Conservation (phyloP, 2,888 invertebrate genomes). For the Dynastes tityus region DNA sequence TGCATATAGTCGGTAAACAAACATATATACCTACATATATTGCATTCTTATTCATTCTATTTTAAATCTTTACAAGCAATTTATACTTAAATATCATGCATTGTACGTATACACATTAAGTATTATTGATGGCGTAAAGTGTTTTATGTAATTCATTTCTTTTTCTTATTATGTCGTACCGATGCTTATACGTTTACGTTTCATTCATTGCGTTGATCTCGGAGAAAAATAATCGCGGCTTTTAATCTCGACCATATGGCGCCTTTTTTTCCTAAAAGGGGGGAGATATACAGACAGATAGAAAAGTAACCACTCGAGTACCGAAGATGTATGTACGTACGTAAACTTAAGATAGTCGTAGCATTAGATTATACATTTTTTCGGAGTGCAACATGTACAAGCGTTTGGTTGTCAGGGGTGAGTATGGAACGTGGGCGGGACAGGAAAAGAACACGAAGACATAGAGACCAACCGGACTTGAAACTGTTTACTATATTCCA, state of each 20-base stretch:
- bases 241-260: conserved; percentile 44
- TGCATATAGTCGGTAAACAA: too few species aligned
- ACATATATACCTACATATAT: not conserved
- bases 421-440: conserved; percentile 45
- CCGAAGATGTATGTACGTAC: conserved; percentile 27
- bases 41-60: not conserved
- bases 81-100: conserved; percentile 13
- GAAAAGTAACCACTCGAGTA: conserved; percentile 24
- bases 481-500: conserved; percentile 49
- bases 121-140: conserved; percentile 33
- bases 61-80: not conserved
- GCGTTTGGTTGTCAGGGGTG: conserved; percentile 48
- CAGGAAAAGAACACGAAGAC: conserved; percentile 39
- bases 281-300: not conserved
- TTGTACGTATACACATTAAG: conserved; percentile 26
- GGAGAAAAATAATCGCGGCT: conserved; percentile 31
- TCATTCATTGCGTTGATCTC: conserved; percentile 27
- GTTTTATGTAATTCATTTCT: conserved; percentile 31
- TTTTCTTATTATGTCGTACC: not conserved
- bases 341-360: conserved; percentile 42
- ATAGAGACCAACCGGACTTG: conserved; percentile 36
- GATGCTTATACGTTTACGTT: conserved; percentile 8
- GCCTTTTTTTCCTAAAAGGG: conserved; percentile 27
- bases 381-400: conserved; percentile 37
- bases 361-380: conserved; percentile 47